Percentiles rank a stretch among this genome's conserved stretches.
phyloP scores from a whole-genome alignment of 2,113 vertebrate genomes.

The Phasianus colchicus region DNA sequence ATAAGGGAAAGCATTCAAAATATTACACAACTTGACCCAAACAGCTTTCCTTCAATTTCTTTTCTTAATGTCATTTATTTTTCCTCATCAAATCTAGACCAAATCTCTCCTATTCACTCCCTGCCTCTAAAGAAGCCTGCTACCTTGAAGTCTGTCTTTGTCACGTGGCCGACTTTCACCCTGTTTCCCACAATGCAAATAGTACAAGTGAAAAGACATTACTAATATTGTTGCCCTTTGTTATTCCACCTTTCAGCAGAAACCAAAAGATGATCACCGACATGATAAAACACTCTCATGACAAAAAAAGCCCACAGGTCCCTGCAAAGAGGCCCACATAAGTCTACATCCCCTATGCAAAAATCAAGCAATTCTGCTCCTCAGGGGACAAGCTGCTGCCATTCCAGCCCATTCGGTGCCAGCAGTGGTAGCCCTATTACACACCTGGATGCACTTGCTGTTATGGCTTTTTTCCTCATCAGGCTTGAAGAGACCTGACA shows the following conservation, averaged over 20 bases:
- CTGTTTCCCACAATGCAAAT: neutral
- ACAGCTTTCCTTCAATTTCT: neutral
- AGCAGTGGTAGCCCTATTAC: fast-evolving
- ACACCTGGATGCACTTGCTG: neutral
- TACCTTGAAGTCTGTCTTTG: too few relatives aligned
- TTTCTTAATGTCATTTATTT: neutral
- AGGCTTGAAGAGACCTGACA: neutral
- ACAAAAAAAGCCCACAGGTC: neutral
- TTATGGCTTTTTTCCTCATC: fast-evolving
- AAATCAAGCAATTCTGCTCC: neutral
- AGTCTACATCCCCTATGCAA: too few relatives aligned
- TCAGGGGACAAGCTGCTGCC: fast-evolving
- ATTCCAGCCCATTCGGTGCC: fast-evolving
- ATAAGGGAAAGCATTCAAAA: neutral
- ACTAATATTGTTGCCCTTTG: neutral
- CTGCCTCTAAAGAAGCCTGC: too few relatives aligned
- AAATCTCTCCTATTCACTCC: too few relatives aligned
- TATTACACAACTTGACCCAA: neutral
- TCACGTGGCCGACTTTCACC: too few relatives aligned
- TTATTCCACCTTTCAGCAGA: neutral
- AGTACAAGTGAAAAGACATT: neutral
- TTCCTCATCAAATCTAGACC: too few relatives aligned
- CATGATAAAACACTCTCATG: neutral
- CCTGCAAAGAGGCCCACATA: fast-evolving
- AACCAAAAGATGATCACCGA: neutral